Evolutionary conservation across 1,140 invertebrate species (phyloP), one percentile per base, ranked within the genome.

Genomic region (Parasteatoda tepidariorum): DNA sequence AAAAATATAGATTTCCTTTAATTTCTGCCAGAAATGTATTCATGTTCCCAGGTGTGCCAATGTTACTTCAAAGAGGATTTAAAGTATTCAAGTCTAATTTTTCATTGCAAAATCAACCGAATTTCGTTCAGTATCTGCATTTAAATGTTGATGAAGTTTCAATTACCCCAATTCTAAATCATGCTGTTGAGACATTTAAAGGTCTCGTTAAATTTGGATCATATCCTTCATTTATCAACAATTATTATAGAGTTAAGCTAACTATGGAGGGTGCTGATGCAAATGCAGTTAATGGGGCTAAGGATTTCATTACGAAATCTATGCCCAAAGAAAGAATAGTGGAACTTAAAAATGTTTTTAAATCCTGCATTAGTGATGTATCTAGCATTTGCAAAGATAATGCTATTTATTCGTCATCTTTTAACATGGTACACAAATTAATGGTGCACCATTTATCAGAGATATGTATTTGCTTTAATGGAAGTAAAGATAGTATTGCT

Each of bases 401-500:
- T 48, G 9, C 38, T 48, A 2, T 18, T 4, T 48, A 48, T 4
- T 48, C 38, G 9, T 4, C 18, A 18, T 48, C 38, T 48, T 9
- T 18, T 13, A 18, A 9, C 18, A 0, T 48, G 38, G 38, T 48
- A 48, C 38, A 48, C 1, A 9, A 48, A 48, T 48, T 48, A 48
- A 48, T 13, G 18, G 18, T 48, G 38, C 18, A 48, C 18, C 89
- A 91, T 38, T 84, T 92, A 28, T 91, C 94, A 84, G 93, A 96
- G 89, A 88, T 96, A 61, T 96, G 96, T 87, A 87, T 99, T 41
- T 95, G 95, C 76, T 99, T 98, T 87, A 99, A 99, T 89, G 97
- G 98, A 31, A 97, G 98, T 9, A 99, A 99, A 90, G 98, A 99
- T 90, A 99, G 97, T 88, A 98, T 96, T 2, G 95, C 94, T 0